Evolutionary conservation across 2,888 invertebrate genomes (phyloP), one percentile per base, ranked within the genome.

Genomic region (Amphipoea oculea): DNA sequence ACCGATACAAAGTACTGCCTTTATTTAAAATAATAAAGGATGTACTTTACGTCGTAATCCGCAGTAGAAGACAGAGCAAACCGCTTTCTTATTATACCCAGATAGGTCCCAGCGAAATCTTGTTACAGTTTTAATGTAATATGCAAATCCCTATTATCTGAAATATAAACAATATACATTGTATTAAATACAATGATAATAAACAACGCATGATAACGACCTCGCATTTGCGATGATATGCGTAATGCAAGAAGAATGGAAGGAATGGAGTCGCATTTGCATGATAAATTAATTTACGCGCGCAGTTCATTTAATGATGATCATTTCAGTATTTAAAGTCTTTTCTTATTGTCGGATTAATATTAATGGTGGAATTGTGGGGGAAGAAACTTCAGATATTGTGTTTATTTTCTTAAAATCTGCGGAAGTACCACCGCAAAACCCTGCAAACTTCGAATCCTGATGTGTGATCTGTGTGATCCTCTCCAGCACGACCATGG

Each of bases 121-220:
- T 72, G 76, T 70, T 82, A 84, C 83, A 72, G 57, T 82, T 87
- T 75, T 74, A 88, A 86, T 85, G 80, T 86, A 57, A 79, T 74
- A 88, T 88, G 88, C 81, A 86, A 88, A 88, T 86, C 57, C n/a
- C 54, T 79, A 79, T 86, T 85, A 86, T 82, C 80, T 75, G 29
- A 67, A 67, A 66, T 23, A 85, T 79, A 87, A 85, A 87, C 76
- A 77, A 78, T 66, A 82, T 78, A 82, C 86, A 77, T 81, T 85
- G 85, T 85, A 81, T 88, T 73, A 76, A 84, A 83, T 78, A 87
- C 81, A 78, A 75, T 73, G 77, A 81, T 87, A 79, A 80, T 83
- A 87, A 78, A 87, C 73, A 80, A 85, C 70, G 73, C 82, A 86
- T 78, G 81, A 87, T 84, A 87, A 83, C 78, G 75, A 78, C 67